These are phyloP conservation scores for Hydropsyche betteni DNA, from an alignment of 2,888 invertebrate genomes.

Conservation along the genomic window DNA sequence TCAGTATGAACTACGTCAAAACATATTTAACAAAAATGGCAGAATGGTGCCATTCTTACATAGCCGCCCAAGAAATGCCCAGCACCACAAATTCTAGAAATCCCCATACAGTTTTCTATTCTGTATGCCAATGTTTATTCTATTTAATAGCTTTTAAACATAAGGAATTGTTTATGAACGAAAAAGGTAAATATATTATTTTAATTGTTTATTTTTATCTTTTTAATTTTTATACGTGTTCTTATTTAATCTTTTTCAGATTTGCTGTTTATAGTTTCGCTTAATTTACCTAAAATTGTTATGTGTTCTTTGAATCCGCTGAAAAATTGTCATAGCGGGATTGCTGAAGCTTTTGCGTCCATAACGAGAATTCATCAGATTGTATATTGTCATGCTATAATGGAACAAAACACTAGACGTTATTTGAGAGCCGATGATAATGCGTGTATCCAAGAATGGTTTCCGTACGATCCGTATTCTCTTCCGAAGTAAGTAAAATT, in stretches of 20 bases:
- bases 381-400: slow-evolving; percentile 89
- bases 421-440: slow-evolving; percentile 60
- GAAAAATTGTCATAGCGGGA: slow-evolving; percentile 78
- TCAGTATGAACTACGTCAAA: slow-evolving; percentile 60
- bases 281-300: slow-evolving; percentile 87
- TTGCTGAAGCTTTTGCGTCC: slow-evolving; percentile 82
- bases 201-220: slow-evolving; percentile 29
- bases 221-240: slow-evolving; percentile 35
- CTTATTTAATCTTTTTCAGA: slow-evolving; percentile 65
- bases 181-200: slow-evolving; percentile 81
- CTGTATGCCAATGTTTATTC: slow-evolving; percentile 91
- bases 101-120: slow-evolving; percentile 88
- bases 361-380: slow-evolving; percentile 86
- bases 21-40: slow-evolving; percentile 73
- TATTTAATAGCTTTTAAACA: slow-evolving; percentile 92
- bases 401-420: slow-evolving; percentile 81
- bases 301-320: slow-evolving; percentile 90
- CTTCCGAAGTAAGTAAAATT: slow-evolving; percentile 68
- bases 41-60: slow-evolving; percentile 87
- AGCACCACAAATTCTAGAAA: slow-evolving; percentile 56
- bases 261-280: slow-evolving; percentile 78
- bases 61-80: slow-evolving; percentile 74
- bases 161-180: slow-evolving; percentile 78
- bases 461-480: slow-evolving; percentile 91
- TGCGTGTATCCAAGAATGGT: slow-evolving; percentile 75